Conservation (phyloP, 2,797 vertebrate genomes). For the Mormyrops boulengeri region DNA sequence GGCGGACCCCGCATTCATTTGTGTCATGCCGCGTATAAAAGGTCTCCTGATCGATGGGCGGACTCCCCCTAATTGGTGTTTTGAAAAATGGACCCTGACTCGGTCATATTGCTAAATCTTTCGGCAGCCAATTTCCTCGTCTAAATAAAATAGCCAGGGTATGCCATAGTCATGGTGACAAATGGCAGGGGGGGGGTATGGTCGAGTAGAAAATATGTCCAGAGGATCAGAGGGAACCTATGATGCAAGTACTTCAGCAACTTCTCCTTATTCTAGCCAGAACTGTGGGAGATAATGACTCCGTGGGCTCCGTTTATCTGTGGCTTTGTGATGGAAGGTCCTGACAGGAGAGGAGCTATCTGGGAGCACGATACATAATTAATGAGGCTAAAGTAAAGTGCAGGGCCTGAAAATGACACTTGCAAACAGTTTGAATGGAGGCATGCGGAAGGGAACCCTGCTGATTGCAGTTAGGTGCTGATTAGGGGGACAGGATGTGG, state of each 20-base stretch:
- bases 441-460: not conserved
- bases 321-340: not conserved
- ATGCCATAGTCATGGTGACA: constrained; percentile 36
- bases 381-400: not conserved
- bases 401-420: not conserved
- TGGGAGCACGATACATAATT: not conserved
- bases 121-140: constrained; percentile 46
- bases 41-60: constrained; percentile 46
- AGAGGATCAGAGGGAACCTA: not conserved
- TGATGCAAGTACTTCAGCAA: constrained; percentile 14
- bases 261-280: not conserved
- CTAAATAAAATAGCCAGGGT: constrained; percentile 44
- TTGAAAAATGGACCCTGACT: constrained; percentile 50
- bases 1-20: not conserved
- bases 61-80: constrained; percentile 45
- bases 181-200: constrained; percentile 28
- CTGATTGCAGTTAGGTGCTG: not conserved
- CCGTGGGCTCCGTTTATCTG: not conserved
- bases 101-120: constrained; percentile 42
- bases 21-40: constrained; percentile 6
- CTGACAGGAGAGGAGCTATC: not conserved
- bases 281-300: constrained; percentile 7
- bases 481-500: not conserved
- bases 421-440: not conserved
- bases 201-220: not conserved